Base-by-base conservation (phyloP, 2,888 invertebrate species). In the Zygothrica quintamaculata region DNA sequence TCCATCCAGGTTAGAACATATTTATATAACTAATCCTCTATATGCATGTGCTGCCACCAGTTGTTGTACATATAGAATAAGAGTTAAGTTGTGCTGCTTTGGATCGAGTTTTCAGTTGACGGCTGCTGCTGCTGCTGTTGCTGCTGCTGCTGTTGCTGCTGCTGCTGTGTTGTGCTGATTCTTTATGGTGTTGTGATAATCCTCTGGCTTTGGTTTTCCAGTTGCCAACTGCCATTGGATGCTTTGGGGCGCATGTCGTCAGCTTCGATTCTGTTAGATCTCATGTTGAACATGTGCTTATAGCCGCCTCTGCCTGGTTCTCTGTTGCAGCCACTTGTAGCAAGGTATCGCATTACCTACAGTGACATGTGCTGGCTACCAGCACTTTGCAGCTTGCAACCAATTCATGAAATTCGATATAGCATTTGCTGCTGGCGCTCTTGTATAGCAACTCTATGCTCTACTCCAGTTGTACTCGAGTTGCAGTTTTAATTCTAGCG, bases 251-350 rank as follows among this genome's bases (percentile, higher is more conserved):
- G 46, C 26, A 47, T 37, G 58, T 51, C 84, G 73, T 64, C 68
- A 53, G 76, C 77, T 74, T 26, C 42, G 57, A 43, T 71, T 53
- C 77, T 71, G 56, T 58, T 82, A 39, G 56, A 68, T 59, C 51
- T 62, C 77, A 60, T 79, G 79, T 86, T 80, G 46, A 74, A 79
- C 87, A 79, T 86, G 84, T 79, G 84, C 87, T 86, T 77, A 65
- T 55, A 53, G 84, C 57, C 64, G 76, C 67, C 59, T 59, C 74
- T 61, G 70, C 56, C 47, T 42, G 50, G 31, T n/a, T n/a, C 15
- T 7, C 0, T 47, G 42, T 42, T 42, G 46, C 34, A 52, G 40
- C 52, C 55, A 77, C 46, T 57, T 61, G 57, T 48, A 43, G 47
- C 26, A 36, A 22, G 51, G 58, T 61, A 64, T 80, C 66, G 61